Conservation (phyloP, 2,113 vertebrate species). For the Pachycephala philippinensis region DNA sequence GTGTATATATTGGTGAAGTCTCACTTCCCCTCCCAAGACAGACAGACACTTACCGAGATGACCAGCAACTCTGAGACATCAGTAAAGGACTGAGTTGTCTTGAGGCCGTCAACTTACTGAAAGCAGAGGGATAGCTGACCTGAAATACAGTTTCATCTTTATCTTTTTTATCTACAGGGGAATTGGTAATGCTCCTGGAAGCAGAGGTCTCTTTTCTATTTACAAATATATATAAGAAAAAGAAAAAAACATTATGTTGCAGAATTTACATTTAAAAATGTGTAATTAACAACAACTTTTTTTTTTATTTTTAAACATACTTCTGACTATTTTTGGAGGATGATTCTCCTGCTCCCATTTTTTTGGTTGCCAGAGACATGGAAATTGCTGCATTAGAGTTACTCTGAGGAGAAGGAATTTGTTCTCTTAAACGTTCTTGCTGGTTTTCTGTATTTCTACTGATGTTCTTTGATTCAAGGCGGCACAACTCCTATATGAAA, state of each 20-base stretch:
- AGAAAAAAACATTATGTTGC: not conserved
- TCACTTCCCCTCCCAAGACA: not conserved
- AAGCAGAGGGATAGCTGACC: conserved; percentile 93
- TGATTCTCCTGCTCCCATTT: conserved; percentile 67
- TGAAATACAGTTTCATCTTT: conserved; percentile 80
- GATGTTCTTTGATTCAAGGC: conserved; percentile 75
- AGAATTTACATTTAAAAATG: not conserved
- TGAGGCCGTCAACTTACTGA: conserved; percentile 87
- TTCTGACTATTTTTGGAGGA: conserved; percentile 69
- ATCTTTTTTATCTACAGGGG: conserved; percentile 77
- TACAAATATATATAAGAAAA: not conserved
- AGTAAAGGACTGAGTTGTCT: conserved; percentile 84
- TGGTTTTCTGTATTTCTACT: conserved; percentile 61
- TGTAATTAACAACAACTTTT: fast-evolving
- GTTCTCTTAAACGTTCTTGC: conserved; percentile 65
- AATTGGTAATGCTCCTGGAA: conserved; percentile 72
- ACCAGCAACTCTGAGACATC: conserved; percentile 85
- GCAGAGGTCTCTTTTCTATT: conserved; percentile 75
- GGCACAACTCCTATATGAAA: conserved; percentile 76
- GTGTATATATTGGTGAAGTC: fast-evolving
- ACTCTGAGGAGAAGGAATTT: conserved; percentile 66
- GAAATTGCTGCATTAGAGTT: conserved; percentile 28
- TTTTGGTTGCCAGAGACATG: conserved; percentile 42
- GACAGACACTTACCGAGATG: conserved; percentile 80
- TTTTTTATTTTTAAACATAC: conserved; percentile 49